These are phyloP conservation scores for Tenthredo amoena DNA, from an alignment of 2,888 invertebrate species.

Conservation along the genomic window DNA sequence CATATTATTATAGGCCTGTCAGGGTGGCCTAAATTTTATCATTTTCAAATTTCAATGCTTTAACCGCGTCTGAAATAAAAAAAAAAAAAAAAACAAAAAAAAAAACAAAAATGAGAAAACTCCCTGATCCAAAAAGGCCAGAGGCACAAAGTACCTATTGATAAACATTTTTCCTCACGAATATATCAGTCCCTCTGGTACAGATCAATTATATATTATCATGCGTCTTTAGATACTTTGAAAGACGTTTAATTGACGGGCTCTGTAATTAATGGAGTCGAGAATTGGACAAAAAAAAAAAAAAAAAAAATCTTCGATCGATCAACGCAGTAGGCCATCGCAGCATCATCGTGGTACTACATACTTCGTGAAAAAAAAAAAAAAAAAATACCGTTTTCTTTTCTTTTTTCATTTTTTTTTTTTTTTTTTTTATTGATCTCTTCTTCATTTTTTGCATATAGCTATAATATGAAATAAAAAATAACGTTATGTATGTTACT, in stretches of 20 bases:
- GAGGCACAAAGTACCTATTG: background rate
- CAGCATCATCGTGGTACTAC: background rate
- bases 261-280: background rate
- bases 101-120: background rate
- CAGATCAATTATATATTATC: background rate
- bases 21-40: too few species aligned
- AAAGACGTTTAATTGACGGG: background rate
- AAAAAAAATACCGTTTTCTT: background rate
- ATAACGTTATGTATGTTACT: too few species aligned
- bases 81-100: background rate
- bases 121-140: background rate
- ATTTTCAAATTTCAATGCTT: background rate
- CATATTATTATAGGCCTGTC: too few species aligned
- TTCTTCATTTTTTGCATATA: background rate
- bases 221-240: background rate
- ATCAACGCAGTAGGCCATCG: background rate
- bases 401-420: background rate
- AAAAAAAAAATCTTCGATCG: background rate
- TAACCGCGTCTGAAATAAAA: background rate
- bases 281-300: background rate
- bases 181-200: background rate
- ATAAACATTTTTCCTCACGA: background rate
- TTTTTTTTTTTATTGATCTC: background rate
- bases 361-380: background rate
- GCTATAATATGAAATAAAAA: background rate